Conservation (phyloP, 1,140 invertebrate species). For the Muscidifurax raptorellus region DNA sequence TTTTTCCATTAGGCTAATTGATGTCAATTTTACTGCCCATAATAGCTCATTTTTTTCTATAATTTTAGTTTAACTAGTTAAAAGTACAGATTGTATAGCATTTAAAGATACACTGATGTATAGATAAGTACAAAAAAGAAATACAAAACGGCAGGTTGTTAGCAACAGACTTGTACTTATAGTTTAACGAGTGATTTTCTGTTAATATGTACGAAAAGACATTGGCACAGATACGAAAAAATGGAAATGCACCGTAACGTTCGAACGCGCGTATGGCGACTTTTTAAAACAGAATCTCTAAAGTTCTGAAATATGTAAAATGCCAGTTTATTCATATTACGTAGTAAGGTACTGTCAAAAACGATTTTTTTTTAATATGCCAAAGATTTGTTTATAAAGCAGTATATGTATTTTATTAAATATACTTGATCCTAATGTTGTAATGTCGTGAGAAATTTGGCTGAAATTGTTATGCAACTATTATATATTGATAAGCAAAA, state of each 20-base stretch:
- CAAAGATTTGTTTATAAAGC: conserved; percentile 1
- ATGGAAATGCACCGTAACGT: conserved; percentile 15
- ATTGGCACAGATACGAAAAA: conserved; percentile 39
- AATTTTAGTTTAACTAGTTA: conserved; percentile 39
- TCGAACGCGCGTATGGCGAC: not conserved
- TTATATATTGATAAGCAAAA: not conserved
- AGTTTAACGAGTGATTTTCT: conserved; percentile 36
- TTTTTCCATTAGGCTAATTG: not conserved
- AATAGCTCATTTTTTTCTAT: conserved; percentile 28
- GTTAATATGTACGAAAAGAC: conserved; percentile 30
- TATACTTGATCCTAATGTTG: not conserved
- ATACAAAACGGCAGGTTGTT: conserved; percentile 38
- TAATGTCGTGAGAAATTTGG: not conserved
- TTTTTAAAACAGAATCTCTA: conserved; percentile 21
- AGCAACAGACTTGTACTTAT: conserved; percentile 20
- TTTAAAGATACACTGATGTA: conserved; percentile 31
- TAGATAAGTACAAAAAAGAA: conserved; percentile 39
- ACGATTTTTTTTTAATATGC: conserved; percentile 23
- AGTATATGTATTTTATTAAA: not conserved
- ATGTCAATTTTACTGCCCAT: not conserved
- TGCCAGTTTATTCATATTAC: not conserved
- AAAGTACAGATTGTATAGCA: conserved; percentile 29
- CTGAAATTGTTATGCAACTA: not conserved
- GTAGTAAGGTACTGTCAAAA: conserved; percentile 27
- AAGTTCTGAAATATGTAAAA: conserved; percentile 34